Evolutionary conservation across 2,888 invertebrate genomes (phyloP).

Genomic region (Brenthis ino): DNA sequence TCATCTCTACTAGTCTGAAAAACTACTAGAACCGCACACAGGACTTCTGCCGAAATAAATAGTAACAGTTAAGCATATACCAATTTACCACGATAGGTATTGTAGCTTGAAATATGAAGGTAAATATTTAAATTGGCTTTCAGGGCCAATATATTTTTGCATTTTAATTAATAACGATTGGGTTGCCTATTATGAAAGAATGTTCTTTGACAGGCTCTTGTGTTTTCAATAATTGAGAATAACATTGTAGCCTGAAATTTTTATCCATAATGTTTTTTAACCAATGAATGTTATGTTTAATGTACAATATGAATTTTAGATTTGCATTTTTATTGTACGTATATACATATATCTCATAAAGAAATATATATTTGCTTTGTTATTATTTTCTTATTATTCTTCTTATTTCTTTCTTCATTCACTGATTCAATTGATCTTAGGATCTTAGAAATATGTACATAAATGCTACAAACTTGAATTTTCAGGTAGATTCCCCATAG

Average conservation of each 20-base stretch:
- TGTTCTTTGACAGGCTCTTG: slow-evolving; percentile 30
- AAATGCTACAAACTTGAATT: no score
- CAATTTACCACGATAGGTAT: not conserved
- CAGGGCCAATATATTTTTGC: slow-evolving; percentile 23
- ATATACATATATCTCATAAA: not conserved
- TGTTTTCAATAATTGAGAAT: slow-evolving; percentile 25
- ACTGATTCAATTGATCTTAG: no score
- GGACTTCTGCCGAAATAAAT: not conserved
- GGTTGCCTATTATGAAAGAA: slow-evolving; percentile 26
- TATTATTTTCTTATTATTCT: not conserved
- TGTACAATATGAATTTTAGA: not conserved
- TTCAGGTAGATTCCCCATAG: no score
- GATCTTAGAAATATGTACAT: no score
- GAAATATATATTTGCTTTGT: not conserved
- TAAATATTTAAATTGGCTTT: slow-evolving; percentile 19
- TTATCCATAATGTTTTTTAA: slow-evolving; percentile 7
- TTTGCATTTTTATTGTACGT: not conserved
- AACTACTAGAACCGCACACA: not conserved
- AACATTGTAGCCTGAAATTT: slow-evolving; percentile 17
- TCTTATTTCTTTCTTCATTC: no score
- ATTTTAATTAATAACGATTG: slow-evolving; percentile 28
- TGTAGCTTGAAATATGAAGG: slow-evolving; percentile 2
- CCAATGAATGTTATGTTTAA: slow-evolving; percentile 3
- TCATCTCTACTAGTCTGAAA: not conserved
- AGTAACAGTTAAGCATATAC: not conserved